These are phyloP conservation scores for Tethya wilhelma DNA, from an alignment of 37 sponge, comb jelly and placozoan species.

Conservation along the genomic window DNA sequence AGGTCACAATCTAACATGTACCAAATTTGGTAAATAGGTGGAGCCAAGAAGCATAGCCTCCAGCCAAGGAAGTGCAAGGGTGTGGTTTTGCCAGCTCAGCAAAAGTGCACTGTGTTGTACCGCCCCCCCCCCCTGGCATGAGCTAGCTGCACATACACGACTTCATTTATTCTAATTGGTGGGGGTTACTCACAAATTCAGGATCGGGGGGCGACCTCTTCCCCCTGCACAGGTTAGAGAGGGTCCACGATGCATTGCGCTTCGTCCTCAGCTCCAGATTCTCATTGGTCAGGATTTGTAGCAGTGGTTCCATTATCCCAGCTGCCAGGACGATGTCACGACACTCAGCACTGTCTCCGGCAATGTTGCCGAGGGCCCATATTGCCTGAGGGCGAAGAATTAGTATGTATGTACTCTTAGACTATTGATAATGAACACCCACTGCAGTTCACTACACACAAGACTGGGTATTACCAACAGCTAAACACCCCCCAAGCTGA, in stretches of 20 bases:
- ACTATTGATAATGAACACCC: too few species aligned
- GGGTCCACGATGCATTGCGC: slow-evolving; percentile 77
- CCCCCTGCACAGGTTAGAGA: slow-evolving; percentile 88
- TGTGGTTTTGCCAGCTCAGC: too few species aligned
- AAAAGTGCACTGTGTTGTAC: too few species aligned
- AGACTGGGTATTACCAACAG: not conserved
- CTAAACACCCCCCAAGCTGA: not conserved
- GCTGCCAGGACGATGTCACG: slow-evolving; percentile 74
- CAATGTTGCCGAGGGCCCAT: slow-evolving; percentile 96
- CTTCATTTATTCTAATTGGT: too few species aligned
- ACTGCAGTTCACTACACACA: not conserved
- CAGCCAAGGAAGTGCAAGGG: too few species aligned
- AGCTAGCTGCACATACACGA: too few species aligned
- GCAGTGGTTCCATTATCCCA: slow-evolving; percentile 42
- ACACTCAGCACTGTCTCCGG: slow-evolving; percentile 80
- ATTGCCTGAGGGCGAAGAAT: too few species aligned
- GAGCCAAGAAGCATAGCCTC: too few species aligned
- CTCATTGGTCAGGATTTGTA: slow-evolving; percentile 1
- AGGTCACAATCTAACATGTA: too few species aligned
- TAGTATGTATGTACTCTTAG: too few species aligned
- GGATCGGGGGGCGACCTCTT: slow-evolving; percentile 76
- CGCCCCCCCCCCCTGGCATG: too few species aligned
- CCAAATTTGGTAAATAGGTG: too few species aligned
- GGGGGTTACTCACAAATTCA: slow-evolving; percentile 3
- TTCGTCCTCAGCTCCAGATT: not conserved